Conservation (phyloP, 2,113 vertebrate species). For the Apodemus sylvaticus region DNA sequence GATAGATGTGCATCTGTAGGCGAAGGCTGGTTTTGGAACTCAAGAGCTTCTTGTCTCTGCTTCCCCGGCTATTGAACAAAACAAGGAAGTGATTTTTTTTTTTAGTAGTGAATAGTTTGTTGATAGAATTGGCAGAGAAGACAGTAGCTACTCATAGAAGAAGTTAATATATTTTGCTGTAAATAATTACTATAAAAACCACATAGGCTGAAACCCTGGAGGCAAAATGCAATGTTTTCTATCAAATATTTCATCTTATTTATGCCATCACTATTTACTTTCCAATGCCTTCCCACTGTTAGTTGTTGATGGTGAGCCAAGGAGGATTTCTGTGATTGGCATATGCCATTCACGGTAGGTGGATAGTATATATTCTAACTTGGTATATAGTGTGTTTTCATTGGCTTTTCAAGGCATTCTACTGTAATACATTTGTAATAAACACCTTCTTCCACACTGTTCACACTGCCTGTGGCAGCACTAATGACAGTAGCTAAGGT, state of each 20-base stretch:
- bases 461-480: neutral
- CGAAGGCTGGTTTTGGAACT: neutral
- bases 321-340: neutral
- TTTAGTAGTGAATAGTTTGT: neutral
- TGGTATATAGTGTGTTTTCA: neutral
- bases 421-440: neutral
- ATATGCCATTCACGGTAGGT: neutral
- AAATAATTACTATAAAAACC: neutral
- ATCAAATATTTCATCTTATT: neutral
- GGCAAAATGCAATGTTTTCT: neutral
- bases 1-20: neutral
- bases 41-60: neutral
- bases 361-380: neutral
- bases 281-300: neutral
- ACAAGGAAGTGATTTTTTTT: neutral
- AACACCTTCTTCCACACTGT: no score
- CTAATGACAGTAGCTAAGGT: neutral
- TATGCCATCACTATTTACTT: neutral
- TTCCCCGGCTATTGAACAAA: neutral
- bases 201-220: neutral
- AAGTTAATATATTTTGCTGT: neutral
- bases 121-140: neutral
- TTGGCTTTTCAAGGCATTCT: neutral
- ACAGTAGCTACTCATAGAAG: neutral
- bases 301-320: neutral